Conservation (phyloP, 2,888 invertebrate genomes). For the Odontomyia ornata region DNA sequence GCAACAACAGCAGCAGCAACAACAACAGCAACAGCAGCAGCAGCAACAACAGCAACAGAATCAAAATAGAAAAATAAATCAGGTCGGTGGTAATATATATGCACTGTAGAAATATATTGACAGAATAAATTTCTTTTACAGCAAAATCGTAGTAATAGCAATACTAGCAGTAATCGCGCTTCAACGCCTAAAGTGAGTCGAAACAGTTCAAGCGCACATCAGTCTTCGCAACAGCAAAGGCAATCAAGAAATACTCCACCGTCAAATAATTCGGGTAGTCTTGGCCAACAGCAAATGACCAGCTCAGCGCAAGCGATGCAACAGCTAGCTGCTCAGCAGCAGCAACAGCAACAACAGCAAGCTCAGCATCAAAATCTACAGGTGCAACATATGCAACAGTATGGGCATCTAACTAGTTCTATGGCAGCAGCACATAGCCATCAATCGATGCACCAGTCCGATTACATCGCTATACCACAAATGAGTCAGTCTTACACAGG, state of each 20-base stretch:
- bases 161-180: slow-evolving; percentile 56
- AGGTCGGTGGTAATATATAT: slow-evolving; percentile 40
- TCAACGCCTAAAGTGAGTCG: slow-evolving; percentile 62
- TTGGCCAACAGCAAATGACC: slow-evolving; percentile 54
- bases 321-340: slow-evolving; percentile 51
- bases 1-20: slow-evolving; percentile 56
- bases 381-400: slow-evolving; percentile 60
- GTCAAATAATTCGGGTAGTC: slow-evolving; percentile 56
- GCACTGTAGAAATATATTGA: neutral
- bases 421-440: slow-evolving; percentile 55
- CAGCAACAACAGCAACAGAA: slow-evolving; percentile 54
- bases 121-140: slow-evolving; percentile 45
- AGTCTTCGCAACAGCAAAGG: slow-evolving; percentile 57
- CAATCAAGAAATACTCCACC: slow-evolving; percentile 61
- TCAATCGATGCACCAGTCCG: slow-evolving; percentile 64
- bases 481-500: slow-evolving; percentile 69
- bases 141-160: slow-evolving; percentile 48
- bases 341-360: slow-evolving; percentile 55
- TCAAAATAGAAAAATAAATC: slow-evolving; percentile 57
- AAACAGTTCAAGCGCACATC: slow-evolving; percentile 51
- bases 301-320: slow-evolving; percentile 57
- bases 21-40: slow-evolving; percentile 54
- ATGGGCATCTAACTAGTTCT: slow-evolving; percentile 54
- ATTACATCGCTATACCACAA: slow-evolving; percentile 66
- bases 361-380: slow-evolving; percentile 56